A percentile compares a stretch with the other conserved stretches of the same genome.
Conservation (phyloP, 2,888 invertebrate genomes). For the Melinaea marsaeus region DNA sequence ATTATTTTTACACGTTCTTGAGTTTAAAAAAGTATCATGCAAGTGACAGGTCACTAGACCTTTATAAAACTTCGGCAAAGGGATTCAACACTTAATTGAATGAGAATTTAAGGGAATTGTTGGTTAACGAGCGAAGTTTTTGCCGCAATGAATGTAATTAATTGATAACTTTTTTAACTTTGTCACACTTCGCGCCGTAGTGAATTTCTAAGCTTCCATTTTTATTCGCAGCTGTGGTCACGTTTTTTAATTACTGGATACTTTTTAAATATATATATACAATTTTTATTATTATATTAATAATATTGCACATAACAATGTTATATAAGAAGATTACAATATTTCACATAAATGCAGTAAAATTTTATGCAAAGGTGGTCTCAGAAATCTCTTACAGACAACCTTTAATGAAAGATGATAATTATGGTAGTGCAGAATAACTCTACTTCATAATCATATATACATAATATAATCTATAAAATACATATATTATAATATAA, state of each 20-base stretch:
- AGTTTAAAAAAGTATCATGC: slow-evolving; percentile 38
- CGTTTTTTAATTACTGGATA: not conserved
- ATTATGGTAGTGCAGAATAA: no score
- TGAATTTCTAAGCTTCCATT: slow-evolving; percentile 34
- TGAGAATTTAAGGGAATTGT: slow-evolving; percentile 64
- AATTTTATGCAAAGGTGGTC: no score
- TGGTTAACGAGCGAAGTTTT: slow-evolving; percentile 73
- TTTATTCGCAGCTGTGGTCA: slow-evolving; percentile 39
- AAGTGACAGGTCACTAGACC: slow-evolving; percentile 65
- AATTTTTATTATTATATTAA: no score
- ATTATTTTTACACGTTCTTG: not conserved
- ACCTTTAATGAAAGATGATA: no score
- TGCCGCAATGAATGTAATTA: slow-evolving; percentile 72
- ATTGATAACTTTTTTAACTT: slow-evolving; percentile 62
- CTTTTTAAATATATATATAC: no score
- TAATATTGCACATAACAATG: no score
- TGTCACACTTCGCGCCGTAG: slow-evolving; percentile 41
- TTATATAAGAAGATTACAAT: no score
- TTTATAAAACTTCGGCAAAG: slow-evolving; percentile 59
- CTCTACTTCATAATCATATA: no score
- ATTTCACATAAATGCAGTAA: no score
- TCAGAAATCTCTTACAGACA: no score
- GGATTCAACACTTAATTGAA: slow-evolving; percentile 69
- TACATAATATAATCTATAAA: no score
- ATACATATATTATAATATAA: no score